Evolutionary conservation across 1,140 invertebrate genomes (phyloP).

Genomic region (Drosophila asahinai): DNA sequence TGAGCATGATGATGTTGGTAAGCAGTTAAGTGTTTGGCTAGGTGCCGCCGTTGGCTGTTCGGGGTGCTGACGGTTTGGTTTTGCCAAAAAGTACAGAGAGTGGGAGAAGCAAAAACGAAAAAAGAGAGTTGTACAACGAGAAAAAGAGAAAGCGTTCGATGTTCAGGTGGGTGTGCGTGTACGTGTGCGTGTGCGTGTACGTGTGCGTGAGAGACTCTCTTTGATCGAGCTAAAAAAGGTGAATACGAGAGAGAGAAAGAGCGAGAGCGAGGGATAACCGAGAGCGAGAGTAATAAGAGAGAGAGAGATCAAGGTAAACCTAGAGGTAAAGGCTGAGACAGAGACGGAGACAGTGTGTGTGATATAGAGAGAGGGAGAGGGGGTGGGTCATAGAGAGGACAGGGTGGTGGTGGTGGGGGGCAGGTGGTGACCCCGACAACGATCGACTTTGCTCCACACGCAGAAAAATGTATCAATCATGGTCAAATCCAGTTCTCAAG

Average conservation of each 20-base stretch:
- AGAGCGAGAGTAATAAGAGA: constrained; percentile 10
- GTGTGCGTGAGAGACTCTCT: constrained; percentile 46
- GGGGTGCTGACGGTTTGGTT: constrained; percentile 77
- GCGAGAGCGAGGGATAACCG: constrained; percentile 5
- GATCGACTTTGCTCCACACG: constrained; percentile 37
- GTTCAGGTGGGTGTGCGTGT: constrained; percentile 39
- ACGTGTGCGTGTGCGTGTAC: constrained; percentile 10
- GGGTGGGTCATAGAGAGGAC: constrained; percentile 1
- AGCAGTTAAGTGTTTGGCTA: constrained; percentile 81
- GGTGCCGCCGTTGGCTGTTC: constrained; percentile 85
- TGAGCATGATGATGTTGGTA: constrained; percentile 70
- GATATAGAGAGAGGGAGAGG: background rate
- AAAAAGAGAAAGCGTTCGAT: constrained; percentile 79
- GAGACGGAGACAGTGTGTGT: constrained; percentile 13
- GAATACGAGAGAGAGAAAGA: constrained; percentile 16
- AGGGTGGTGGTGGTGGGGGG: constrained; percentile 7
- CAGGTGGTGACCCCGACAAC: constrained; percentile 49
- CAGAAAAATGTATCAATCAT: constrained; percentile 5
- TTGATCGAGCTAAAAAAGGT: constrained; percentile 21
- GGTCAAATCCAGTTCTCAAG: constrained; percentile 3
- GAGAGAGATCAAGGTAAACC: background rate
- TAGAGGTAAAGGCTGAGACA: background rate
- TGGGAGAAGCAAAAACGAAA: constrained; percentile 71
- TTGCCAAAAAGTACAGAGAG: constrained; percentile 64
- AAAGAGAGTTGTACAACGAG: constrained; percentile 82